phyloP scores from a whole-genome alignment of 2,113 vertebrate species.

The Pterocles orientalis region DNA sequence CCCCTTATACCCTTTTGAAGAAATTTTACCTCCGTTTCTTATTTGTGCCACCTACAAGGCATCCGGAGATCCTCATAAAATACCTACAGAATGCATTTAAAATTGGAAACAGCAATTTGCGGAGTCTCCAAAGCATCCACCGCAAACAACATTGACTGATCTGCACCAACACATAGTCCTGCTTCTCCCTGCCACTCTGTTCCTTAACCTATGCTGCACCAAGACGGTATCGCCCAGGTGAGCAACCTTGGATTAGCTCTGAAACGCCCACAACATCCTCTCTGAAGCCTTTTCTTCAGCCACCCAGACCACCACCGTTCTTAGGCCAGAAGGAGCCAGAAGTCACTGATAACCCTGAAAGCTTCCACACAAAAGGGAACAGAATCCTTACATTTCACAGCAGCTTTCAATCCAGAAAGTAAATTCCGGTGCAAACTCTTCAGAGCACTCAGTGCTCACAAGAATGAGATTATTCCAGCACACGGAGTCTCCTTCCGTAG shows the following conservation, averaged over 20 bases:
- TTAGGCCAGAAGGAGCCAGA: background rate
- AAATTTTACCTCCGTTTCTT: background rate
- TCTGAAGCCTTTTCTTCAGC: background rate
- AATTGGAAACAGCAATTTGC: background rate
- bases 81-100: background rate
- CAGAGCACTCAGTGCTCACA: background rate
- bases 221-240: background rate
- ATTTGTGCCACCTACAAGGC: background rate
- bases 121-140: background rate
- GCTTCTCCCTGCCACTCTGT: rapidly evolving
- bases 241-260: background rate
- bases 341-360: background rate
- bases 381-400: background rate
- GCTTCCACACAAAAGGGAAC: background rate
- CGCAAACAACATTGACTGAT: background rate
- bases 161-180: background rate
- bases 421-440: background rate
- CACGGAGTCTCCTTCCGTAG: rapidly evolving
- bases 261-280: background rate
- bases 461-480: background rate
- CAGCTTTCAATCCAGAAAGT: background rate
- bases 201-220: background rate
- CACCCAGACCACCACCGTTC: background rate
- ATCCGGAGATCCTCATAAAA: background rate
- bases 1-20: background rate